Conservation (phyloP, 2,888 invertebrate species). For the Thereva unica region DNA sequence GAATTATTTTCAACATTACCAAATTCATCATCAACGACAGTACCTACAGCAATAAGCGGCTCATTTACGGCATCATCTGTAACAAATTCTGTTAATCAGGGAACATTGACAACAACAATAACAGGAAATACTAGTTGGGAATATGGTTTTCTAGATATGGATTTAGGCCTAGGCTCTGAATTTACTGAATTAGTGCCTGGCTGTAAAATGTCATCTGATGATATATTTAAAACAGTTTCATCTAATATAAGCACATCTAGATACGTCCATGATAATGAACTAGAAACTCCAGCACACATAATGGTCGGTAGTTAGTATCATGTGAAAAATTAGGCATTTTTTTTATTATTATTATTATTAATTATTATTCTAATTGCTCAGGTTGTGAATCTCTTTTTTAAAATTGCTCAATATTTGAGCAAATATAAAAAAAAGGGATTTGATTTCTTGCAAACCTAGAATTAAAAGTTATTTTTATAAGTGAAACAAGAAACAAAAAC, state of each 20-base stretch:
- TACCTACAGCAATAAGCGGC: constrained; percentile 3
- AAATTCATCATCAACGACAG: constrained; percentile 51
- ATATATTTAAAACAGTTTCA: constrained; percentile 59
- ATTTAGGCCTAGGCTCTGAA: constrained; percentile 60
- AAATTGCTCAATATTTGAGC: not conserved
- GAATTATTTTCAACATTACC: constrained; percentile 64
- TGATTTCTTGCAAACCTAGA: constrained; percentile 27
- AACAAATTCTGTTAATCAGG: not conserved
- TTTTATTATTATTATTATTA: not conserved
- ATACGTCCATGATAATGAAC: constrained; percentile 57
- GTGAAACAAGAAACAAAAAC: too few species aligned
- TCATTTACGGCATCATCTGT: constrained; percentile 44
- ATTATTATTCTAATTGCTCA: constrained; percentile 28
- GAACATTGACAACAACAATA: constrained; percentile 33
- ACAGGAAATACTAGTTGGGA: constrained; percentile 53
- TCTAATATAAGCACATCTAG: constrained; percentile 51
- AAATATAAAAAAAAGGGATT: constrained; percentile 9
- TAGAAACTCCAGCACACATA: constrained; percentile 63
- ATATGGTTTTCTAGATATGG: constrained; percentile 58
- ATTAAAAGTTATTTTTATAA: too few species aligned
- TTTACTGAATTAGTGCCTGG: constrained; percentile 61
- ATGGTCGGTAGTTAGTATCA: constrained; percentile 62
- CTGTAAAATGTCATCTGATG: constrained; percentile 63
- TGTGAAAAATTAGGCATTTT: constrained; percentile 34
- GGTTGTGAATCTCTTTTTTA: constrained; percentile 35